These are phyloP conservation scores for Gymnocypris eckloni DNA, from an alignment of 2,797 vertebrate genomes.

Conservation along the genomic window DNA sequence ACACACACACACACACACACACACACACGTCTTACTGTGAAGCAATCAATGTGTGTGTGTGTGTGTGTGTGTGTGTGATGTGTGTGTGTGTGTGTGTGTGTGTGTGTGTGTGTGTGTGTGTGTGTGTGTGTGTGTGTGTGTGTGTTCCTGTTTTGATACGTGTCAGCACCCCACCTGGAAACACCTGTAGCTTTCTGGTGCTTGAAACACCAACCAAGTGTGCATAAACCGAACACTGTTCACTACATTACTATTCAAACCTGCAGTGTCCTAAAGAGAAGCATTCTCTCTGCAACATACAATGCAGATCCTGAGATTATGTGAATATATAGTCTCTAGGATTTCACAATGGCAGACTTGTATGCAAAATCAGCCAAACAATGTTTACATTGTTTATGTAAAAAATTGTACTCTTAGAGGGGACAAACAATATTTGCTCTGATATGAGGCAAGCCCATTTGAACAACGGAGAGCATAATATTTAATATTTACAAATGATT, in stretches of 20 bases:
- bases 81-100: constrained; percentile 47
- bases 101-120: constrained; percentile 12
- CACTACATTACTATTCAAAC: neutral
- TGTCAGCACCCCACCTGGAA: constrained; percentile 28
- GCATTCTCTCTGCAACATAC: neutral
- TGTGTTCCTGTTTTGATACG: constrained; percentile 26
- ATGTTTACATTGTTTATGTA: neutral
- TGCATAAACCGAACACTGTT: neutral
- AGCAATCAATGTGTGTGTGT: constrained; percentile 34
- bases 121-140: constrained; percentile 35
- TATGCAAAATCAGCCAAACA: neutral
- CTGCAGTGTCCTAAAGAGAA: neutral
- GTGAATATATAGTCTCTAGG: neutral
- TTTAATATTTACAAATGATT: constrained; percentile 7
- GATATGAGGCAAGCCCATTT: neutral
- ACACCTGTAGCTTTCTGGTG: constrained; percentile 18
- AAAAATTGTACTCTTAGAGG: neutral
- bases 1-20: neutral
- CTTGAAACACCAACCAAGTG: neutral
- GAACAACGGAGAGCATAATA: neutral
- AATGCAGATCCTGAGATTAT: neutral
- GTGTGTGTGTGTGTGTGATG: constrained; percentile 44
- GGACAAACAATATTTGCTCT: neutral
- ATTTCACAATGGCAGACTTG: neutral
- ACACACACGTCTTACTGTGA: constrained; percentile 54